Conservation (phyloP, 2,113 vertebrate species). For the Hemibagrus wyckioides region DNA sequence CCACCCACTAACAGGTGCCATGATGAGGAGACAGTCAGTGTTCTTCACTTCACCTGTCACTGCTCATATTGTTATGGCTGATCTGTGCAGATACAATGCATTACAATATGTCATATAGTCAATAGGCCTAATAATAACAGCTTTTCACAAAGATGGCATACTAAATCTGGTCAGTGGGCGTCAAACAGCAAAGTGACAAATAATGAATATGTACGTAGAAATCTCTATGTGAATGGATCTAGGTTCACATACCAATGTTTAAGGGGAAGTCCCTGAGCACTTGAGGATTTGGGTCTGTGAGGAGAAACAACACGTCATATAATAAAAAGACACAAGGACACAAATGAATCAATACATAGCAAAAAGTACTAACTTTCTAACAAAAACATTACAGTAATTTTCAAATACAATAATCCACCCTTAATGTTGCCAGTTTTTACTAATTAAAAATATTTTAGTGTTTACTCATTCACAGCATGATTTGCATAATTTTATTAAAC, state of each 20-base stretch:
- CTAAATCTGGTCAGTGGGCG: neutral
- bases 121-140: neutral
- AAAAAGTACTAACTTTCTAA: neutral
- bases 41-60: too few relatives aligned
- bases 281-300: slow-evolving; percentile 49
- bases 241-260: slow-evolving; percentile 47
- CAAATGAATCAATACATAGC: neutral
- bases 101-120: neutral
- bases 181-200: neutral
- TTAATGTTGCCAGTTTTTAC: neutral
- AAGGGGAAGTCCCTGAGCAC: slow-evolving; percentile 54
- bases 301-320: neutral
- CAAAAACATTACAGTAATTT: neutral
- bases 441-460: neutral
- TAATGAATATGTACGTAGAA: neutral
- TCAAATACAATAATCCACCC: neutral
- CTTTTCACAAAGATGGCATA: neutral
- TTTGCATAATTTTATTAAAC: neutral
- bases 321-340: neutral
- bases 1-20: too few relatives aligned
- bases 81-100: too few relatives aligned
- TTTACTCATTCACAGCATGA: neutral
- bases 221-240: neutral
- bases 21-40: too few relatives aligned
- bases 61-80: too few relatives aligned